Conservation (phyloP, 2,888 invertebrate species). For the Agrochola circellaris region DNA sequence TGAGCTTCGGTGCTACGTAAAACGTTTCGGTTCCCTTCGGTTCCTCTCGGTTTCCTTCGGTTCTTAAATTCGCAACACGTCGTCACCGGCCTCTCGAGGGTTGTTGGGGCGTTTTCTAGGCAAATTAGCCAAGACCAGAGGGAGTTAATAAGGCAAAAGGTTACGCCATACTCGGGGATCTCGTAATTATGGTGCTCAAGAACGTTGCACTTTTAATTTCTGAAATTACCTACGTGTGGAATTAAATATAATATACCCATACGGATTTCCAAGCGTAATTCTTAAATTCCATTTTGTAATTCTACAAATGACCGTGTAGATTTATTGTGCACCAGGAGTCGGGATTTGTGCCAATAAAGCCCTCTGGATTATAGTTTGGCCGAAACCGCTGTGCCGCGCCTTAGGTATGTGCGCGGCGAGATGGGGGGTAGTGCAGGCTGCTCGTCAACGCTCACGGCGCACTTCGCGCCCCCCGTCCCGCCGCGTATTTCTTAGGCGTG, state of each 20-base stretch:
- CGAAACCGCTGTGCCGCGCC: too few relatives aligned
- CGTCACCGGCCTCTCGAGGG: conserved; percentile 17
- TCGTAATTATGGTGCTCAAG: conserved; percentile 3
- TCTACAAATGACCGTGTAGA: neutral
- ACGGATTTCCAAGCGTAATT: neutral
- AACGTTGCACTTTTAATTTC: conserved; percentile 5
- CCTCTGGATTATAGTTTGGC: too few relatives aligned
- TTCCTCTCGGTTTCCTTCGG: conserved; percentile 4
- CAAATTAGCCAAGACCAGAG: conserved; percentile 44
- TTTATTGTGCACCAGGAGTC: neutral
- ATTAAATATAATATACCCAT: too few relatives aligned
- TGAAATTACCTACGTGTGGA: neutral
- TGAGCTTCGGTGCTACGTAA: conserved; percentile 19
- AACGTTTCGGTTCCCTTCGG: conserved; percentile 7
- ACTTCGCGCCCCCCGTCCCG: too few relatives aligned
- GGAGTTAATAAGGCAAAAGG: conserved; percentile 33
- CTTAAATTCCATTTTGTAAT: neutral
- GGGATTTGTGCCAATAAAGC: too few relatives aligned
- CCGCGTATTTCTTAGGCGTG: too few relatives aligned
- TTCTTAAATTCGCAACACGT: conserved; percentile 49
- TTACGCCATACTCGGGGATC: neutral
- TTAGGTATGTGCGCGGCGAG: too few relatives aligned
- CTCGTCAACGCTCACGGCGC: too few relatives aligned
- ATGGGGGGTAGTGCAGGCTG: too few relatives aligned
- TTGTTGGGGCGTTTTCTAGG: conserved; percentile 28